Evolutionary conservation across 2,888 invertebrate genomes (phyloP).

Genomic region (Trachelus troglodyta): DNA sequence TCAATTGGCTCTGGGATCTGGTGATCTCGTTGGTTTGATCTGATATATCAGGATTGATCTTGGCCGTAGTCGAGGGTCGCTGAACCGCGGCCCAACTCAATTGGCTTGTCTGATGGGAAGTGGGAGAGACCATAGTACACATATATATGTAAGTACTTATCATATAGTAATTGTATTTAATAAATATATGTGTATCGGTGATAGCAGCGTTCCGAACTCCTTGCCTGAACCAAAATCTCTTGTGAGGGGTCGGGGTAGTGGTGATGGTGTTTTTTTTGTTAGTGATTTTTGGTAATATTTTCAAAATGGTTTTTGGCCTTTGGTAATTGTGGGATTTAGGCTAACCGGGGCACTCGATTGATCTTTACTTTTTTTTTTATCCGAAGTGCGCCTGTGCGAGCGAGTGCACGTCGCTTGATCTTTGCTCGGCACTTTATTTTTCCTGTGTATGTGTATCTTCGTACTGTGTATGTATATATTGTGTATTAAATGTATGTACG

Average conservation of each 20-base stretch:
- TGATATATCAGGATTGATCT: constrained; percentile 15
- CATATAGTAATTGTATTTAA: constrained; percentile 64
- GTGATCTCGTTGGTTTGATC: background rate
- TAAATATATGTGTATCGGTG: constrained; percentile 60
- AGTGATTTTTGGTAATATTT: background rate
- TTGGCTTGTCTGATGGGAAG: constrained; percentile 57
- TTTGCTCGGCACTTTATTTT: background rate
- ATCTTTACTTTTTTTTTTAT: background rate
- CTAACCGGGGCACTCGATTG: background rate
- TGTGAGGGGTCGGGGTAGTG: constrained; percentile 22
- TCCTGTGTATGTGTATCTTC: background rate
- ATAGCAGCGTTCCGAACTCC: constrained; percentile 66
- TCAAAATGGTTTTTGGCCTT: background rate
- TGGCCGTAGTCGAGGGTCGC: constrained; percentile 29
- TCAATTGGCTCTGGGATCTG: background rate
- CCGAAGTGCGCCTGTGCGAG: background rate
- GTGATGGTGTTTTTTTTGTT: constrained; percentile 1
- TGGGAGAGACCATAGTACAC: constrained; percentile 68
- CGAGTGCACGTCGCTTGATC: background rate
- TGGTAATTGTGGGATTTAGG: background rate
- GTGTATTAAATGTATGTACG: background rate
- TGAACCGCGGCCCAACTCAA: constrained; percentile 28
- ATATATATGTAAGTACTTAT: constrained; percentile 65
- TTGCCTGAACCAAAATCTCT: constrained; percentile 60
- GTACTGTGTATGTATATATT: background rate